Base-by-base conservation (phyloP, 2,888 invertebrate species). In the Drosophila recens region DNA sequence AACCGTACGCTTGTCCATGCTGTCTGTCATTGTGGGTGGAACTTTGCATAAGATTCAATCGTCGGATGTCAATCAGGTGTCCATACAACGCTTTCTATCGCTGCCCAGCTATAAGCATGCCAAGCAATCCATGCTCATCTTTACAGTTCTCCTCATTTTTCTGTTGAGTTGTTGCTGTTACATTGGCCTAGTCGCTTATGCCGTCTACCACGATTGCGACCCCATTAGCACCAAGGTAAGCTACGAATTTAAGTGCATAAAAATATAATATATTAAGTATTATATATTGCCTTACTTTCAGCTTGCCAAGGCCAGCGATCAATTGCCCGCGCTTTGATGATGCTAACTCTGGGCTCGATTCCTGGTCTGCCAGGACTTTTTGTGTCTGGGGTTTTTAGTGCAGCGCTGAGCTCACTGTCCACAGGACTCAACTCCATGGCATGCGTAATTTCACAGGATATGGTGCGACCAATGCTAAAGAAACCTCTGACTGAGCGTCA, bases 321-420 rank as follows among this genome's bases (percentile, higher is more conserved):
- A 98, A 92, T 92, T 98, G 13, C 93, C 98, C 2, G 97, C 97
- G 0, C 92, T 97, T 94, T 97, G 42, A 97, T 98, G 38, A 97
- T 98, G 97, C 96, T 97, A 75, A 95, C 96, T 20, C 93, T 97
- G 36, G 96, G 96, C 0, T 93, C 95, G 51, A 93, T 95, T 67
- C 97, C 97, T 0, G 98, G 98, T 0, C 91, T 98, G 46, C 96
- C 97, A 0, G 98, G 98, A 36, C 93, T 98, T 0, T 98, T 98
- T 90, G 95, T 98, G 0, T 97, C 98, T 46, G 97, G 97, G 5
- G 96, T 98, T 30, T 98, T 98, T 89, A 97, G 97, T 92, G 98
- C 97, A 9, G 97, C 98, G 1, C 93, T 98, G 42, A 96, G 96
- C 91, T 96, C 96, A 0, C 94, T 97, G 90, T 97, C 97, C 0